Evolutionary conservation across 1,140 invertebrate genomes (phyloP).

Genomic region (Cydia pomonella): DNA sequence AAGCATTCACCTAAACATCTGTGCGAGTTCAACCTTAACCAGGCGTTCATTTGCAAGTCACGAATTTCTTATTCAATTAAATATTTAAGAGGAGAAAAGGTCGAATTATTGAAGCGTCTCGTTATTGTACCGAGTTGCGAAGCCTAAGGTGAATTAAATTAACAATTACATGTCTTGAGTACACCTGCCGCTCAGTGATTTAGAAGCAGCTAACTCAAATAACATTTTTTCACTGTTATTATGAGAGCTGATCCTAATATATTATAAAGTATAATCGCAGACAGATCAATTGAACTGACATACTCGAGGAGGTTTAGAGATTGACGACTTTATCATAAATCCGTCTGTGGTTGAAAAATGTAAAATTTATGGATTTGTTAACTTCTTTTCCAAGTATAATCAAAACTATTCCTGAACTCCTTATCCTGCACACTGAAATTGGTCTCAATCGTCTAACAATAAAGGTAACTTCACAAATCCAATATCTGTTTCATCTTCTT

Average conservation of each 20-base stretch:
- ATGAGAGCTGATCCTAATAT: neutral
- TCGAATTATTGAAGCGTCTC: slow-evolving; percentile 2
- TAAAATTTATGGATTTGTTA: neutral
- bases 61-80: slow-evolving; percentile 30
- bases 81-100: slow-evolving; percentile 25
- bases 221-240: neutral
- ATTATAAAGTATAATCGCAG: too few species aligned
- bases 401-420: too few species aligned
- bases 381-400: neutral
- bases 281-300: too few species aligned
- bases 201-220: neutral
- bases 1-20: slow-evolving; percentile 11
- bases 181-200: slow-evolving; percentile 6
- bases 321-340: too few species aligned
- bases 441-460: neutral
- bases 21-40: slow-evolving; percentile 8
- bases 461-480: neutral
- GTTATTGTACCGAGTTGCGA: neutral
- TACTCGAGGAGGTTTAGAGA: too few species aligned
- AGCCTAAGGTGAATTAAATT: neutral
- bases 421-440: neutral
- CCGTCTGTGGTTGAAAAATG: neutral
- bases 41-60: neutral
- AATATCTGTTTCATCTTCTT: neutral
- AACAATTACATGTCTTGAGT: neutral